Conservation (phyloP, 2,797 vertebrate genomes). For the Staurois parvus region DNA sequence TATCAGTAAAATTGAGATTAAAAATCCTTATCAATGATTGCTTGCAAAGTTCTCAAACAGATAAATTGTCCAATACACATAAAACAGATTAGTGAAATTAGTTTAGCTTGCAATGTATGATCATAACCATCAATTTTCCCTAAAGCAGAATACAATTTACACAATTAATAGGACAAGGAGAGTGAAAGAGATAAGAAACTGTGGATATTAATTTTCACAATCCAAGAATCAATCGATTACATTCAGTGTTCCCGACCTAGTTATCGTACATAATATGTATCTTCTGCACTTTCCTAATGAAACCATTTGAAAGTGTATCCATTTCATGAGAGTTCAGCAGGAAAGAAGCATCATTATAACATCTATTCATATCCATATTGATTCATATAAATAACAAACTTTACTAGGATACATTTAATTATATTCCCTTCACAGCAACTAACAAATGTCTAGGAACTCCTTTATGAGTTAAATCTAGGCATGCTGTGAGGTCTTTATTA, state of each 20-base stretch:
- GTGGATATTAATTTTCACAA: constrained; percentile 30
- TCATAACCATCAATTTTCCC: constrained; percentile 50
- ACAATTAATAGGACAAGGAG: constrained; percentile 44
- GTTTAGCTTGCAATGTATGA: constrained; percentile 48
- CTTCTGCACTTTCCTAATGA: constrained; percentile 21
- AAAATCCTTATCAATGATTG: constrained; percentile 37
- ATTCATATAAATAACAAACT: background rate
- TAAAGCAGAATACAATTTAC: constrained; percentile 51
- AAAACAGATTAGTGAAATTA: constrained; percentile 52
- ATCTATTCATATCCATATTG: constrained; percentile 4
- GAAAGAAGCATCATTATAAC: background rate
- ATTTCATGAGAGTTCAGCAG: constrained; percentile 1
- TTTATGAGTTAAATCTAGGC: background rate
- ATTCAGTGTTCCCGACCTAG: constrained; percentile 24
- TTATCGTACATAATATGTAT: constrained; percentile 26
- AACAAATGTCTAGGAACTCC: background rate
- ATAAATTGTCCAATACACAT: constrained; percentile 36
- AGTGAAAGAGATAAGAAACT: constrained; percentile 41
- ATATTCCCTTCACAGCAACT: constrained; percentile 1
- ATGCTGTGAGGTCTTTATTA: constrained; percentile 2
- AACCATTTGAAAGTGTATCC: background rate
- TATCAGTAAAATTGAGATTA: constrained; percentile 27
- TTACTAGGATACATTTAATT: constrained; percentile 8
- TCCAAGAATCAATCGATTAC: constrained; percentile 45
- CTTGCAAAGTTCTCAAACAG: constrained; percentile 28